Percentiles rank a stretch among this genome's conserved stretches.
Evolutionary conservation across 2,888 invertebrate species (phyloP).

Genomic region (Caradrina kadenii): DNA sequence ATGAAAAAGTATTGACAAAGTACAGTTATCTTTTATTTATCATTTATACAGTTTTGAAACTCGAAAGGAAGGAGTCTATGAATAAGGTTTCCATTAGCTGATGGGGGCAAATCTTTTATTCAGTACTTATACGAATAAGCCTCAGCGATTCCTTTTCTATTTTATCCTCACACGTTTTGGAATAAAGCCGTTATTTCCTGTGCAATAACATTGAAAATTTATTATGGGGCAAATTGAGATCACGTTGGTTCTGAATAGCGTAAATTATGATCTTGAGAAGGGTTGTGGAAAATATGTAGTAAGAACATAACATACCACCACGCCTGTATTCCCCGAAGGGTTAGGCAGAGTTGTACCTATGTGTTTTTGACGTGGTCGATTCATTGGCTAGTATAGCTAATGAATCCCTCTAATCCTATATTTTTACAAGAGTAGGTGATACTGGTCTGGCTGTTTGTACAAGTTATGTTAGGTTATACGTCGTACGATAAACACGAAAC

Average conservation of each 20-base stretch:
- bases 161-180: background rate
- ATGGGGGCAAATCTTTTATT: conserved; percentile 45
- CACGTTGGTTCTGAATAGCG: too few species aligned
- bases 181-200: background rate
- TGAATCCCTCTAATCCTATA: too few species aligned
- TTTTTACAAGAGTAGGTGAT: too few species aligned
- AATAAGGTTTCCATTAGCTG: conserved; percentile 46
- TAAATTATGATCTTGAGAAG: background rate
- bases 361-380: too few species aligned
- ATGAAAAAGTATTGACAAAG: too few species aligned
- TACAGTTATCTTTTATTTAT: background rate
- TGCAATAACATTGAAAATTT: background rate
- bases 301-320: too few species aligned
- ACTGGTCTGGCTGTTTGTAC: too few species aligned
- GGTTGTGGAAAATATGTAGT: background rate
- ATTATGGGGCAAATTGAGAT: background rate
- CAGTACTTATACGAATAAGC: conserved; percentile 6
- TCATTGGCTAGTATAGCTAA: too few species aligned
- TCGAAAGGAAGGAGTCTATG: background rate
- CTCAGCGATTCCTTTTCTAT: background rate
- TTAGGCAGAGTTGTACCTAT: too few species aligned
- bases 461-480: too few species aligned
- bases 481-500: too few species aligned
- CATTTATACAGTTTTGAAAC: background rate
- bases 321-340: too few species aligned